phyloP scores from a whole-genome alignment of 2,113 vertebrate species.

The Stomatorhinus ivindoensis region DNA sequence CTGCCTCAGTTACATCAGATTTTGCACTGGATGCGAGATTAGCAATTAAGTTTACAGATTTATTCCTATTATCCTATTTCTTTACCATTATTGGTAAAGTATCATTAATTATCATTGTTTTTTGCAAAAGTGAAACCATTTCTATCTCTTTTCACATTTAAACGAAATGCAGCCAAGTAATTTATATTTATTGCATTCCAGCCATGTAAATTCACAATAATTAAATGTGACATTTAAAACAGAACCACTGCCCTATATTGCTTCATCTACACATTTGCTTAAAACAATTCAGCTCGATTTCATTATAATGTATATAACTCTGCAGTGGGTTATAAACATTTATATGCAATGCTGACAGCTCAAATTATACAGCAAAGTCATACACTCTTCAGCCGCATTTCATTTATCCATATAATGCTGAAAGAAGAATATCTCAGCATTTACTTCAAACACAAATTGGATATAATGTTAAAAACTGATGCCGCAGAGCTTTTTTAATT shows the following conservation, averaged over 20 bases:
- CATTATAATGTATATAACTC: background rate
- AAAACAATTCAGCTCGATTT: background rate
- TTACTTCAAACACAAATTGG: background rate
- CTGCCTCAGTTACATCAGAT: background rate
- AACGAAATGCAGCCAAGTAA: background rate
- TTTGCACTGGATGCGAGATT: background rate
- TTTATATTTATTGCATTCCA: background rate
- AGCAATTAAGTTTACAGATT: background rate
- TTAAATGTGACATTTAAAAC: background rate
- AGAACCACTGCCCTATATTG: conserved; percentile 44
- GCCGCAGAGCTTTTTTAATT: background rate
- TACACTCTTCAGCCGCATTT: background rate
- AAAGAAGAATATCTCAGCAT: background rate
- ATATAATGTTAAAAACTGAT: background rate
- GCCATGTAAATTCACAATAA: background rate
- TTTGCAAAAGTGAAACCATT: background rate
- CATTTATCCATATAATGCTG: background rate
- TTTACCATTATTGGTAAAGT: background rate
- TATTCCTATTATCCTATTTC: background rate
- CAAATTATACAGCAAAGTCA: background rate
- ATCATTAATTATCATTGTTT: conserved; percentile 70
- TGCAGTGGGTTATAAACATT: background rate
- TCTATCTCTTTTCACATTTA: background rate
- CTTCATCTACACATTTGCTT: background rate
- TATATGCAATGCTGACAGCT: background rate